phyloP scores from a whole-genome alignment of 1,140 invertebrate genomes.

The Ridgeia piscesae region DNA sequence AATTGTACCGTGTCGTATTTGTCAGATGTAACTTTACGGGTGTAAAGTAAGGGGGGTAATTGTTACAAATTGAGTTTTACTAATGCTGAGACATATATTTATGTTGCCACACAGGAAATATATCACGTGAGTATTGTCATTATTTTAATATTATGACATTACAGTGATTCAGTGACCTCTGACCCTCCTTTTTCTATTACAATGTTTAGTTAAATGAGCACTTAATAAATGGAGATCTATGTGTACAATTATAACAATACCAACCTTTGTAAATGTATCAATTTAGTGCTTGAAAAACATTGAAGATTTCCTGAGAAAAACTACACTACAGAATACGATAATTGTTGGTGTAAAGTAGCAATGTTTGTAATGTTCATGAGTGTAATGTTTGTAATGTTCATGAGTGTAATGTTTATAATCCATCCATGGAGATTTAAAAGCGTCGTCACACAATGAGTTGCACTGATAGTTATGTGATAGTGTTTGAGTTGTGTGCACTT shows the following conservation, averaged over 20 bases:
- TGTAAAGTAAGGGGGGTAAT: neutral
- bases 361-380: no score
- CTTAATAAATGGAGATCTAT: neutral
- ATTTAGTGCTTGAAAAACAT: no score
- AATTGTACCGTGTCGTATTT: neutral
- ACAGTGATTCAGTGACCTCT: neutral
- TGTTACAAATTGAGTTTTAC: neutral
- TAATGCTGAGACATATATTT: neutral
- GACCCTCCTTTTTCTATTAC: neutral
- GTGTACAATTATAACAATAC: no score
- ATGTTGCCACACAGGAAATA: neutral
- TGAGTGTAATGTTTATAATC: no score
- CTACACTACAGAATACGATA: no score
- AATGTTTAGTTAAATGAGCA: neutral
- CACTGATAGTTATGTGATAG: neutral
- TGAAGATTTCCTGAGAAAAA: no score
- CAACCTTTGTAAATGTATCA: no score
- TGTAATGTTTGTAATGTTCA: no score
- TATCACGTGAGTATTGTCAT: neutral
- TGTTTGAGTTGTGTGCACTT: neutral
- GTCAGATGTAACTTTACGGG: neutral
- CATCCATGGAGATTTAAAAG: no score
- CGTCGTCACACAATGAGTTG: no score
- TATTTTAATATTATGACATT: neutral
- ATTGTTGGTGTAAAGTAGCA: no score